Conservation (phyloP, 2,797 vertebrate species). For the Microcaecilia unicolor region DNA sequence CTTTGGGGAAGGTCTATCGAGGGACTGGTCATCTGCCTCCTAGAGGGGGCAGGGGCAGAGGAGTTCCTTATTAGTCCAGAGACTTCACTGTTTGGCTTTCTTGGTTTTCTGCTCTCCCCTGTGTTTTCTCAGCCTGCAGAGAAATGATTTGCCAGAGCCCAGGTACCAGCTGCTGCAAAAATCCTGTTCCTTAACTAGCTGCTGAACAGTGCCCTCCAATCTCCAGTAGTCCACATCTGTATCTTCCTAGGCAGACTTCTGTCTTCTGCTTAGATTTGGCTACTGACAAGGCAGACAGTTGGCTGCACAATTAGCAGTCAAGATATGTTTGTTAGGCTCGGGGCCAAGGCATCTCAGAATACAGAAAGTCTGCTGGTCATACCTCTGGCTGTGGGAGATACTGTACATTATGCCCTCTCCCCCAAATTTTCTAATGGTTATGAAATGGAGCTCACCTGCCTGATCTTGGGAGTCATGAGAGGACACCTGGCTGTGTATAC, state of each 20-base stretch:
- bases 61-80: slow-evolving; percentile 57
- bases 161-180: too few relatives aligned
- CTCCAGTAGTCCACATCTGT: too few relatives aligned
- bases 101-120: neutral
- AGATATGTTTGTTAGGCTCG: too few relatives aligned
- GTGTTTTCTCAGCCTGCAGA: neutral
- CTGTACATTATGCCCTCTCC: slow-evolving; percentile 23
- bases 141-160: too few relatives aligned
- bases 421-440: slow-evolving; percentile 12
- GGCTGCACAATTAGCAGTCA: too few relatives aligned
- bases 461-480: neutral
- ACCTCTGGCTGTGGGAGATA: slow-evolving; percentile 18
- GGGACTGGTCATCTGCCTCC: slow-evolving; percentile 50
- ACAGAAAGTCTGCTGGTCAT: slow-evolving; percentile 23
- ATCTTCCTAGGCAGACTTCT: too few relatives aligned
- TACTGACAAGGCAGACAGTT: too few relatives aligned
- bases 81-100: slow-evolving; percentile 17
- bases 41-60: slow-evolving; percentile 57
- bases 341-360: too few relatives aligned
- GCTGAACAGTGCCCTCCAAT: too few relatives aligned
- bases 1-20: slow-evolving; percentile 54
- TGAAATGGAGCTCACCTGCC: neutral
- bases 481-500: accelerated
- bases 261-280: too few relatives aligned
- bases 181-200: too few relatives aligned